These are phyloP conservation scores for Phymastichus coffea DNA, from an alignment of 1,140 invertebrate genomes.

Conservation along the genomic window DNA sequence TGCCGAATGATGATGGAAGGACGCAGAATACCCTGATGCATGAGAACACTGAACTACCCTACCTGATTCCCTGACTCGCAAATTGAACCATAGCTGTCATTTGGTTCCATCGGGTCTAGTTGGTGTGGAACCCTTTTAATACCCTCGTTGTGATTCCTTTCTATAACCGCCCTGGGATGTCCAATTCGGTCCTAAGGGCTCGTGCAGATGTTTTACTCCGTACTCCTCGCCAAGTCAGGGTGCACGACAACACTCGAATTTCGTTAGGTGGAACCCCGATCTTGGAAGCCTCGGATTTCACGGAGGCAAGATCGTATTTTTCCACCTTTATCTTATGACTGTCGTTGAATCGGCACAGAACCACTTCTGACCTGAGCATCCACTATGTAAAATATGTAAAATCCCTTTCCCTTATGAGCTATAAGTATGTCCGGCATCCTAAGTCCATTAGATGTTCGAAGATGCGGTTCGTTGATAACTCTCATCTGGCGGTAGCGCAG, in stretches of 20 bases:
- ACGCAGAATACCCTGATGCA: no score
- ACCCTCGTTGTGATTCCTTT: slow-evolving; percentile 24
- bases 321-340: slow-evolving; percentile 16
- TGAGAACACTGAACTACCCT: no score
- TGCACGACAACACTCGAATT: background rate
- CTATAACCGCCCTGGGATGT: slow-evolving; percentile 8
- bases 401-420: background rate
- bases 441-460: slow-evolving; percentile 13
- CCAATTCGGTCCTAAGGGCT: background rate
- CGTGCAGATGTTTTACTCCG: slow-evolving; percentile 20
- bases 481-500: slow-evolving; percentile 10
- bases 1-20: no score
- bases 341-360: slow-evolving; percentile 4
- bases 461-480: slow-evolving; percentile 25
- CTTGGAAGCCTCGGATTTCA: background rate
- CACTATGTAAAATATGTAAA: no score
- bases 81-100: no score
- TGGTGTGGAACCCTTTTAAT: slow-evolving; percentile 27
- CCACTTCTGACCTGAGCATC: slow-evolving; percentile 33
- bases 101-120: slow-evolving; percentile 31
- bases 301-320: background rate
- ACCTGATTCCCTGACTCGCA: no score
- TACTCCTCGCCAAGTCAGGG: slow-evolving; percentile 32
- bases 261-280: background rate
- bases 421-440: slow-evolving; percentile 35